Conservation (phyloP, 2,113 vertebrate genomes). For the Neogale vison region DNA sequence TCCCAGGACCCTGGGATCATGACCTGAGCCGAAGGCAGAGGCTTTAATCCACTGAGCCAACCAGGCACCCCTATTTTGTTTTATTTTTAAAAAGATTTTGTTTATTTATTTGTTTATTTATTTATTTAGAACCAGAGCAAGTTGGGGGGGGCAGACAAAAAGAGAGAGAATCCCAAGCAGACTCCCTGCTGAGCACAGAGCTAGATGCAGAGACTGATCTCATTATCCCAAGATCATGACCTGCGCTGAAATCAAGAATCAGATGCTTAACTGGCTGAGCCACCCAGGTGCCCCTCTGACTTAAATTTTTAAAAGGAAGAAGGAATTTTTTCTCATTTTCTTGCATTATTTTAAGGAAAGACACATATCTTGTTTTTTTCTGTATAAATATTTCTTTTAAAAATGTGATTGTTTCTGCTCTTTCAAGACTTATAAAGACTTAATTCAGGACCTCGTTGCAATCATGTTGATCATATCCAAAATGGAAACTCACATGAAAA, state of each 20-base stretch:
- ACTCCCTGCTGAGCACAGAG: not conserved
- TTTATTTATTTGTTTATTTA: not conserved
- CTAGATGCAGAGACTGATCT: not conserved
- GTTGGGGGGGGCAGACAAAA: not conserved
- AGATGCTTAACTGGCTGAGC: not conserved
- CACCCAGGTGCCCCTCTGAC: not conserved
- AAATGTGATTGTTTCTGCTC: not conserved
- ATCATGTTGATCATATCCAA: not conserved
- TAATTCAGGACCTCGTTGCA: not conserved
- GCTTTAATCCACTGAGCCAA: too few relatives aligned
- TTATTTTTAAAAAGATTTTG: not conserved
- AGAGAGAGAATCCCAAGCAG: not conserved
- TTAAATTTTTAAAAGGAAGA: not conserved
- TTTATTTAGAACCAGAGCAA: not conserved
- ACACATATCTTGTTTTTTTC: not conserved
- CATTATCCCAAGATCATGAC: not conserved
- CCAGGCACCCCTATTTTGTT: not conserved
- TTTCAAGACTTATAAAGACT: not conserved
- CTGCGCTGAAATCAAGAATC: not conserved
- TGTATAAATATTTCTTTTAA: not conserved
- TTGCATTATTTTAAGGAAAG: not conserved
- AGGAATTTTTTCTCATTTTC: not conserved
- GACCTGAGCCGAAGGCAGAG: too few relatives aligned
- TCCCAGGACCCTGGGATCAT: too few relatives aligned
- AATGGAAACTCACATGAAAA: not conserved